Conservation (phyloP, 2,113 vertebrate species). For the Marcusenius ussheri region DNA sequence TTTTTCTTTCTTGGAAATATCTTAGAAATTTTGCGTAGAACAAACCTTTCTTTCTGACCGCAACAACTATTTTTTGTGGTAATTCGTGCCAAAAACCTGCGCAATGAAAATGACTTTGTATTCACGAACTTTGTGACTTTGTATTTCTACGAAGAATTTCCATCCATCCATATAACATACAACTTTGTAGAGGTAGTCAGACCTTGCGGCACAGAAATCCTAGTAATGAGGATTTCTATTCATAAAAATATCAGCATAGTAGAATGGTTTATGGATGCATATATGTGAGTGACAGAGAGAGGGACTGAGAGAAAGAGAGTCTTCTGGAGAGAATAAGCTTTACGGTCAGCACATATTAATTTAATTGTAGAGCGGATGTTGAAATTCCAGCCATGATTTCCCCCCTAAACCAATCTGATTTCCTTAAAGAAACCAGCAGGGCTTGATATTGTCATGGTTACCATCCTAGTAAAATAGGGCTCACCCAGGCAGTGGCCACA, state of each 20-base stretch:
- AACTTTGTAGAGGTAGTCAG: background rate
- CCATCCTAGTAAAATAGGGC: slow-evolving; percentile 68
- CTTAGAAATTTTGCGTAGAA: background rate
- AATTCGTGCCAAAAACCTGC: background rate
- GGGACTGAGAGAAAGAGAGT: slow-evolving; percentile 10
- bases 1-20: background rate
- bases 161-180: background rate
- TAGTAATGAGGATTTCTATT: background rate
- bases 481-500: slow-evolving; percentile 58
- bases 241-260: background rate
- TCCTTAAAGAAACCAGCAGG: slow-evolving; percentile 40
- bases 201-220: background rate
- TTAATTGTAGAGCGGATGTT: slow-evolving; percentile 57
- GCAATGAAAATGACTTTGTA: background rate
- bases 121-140: no score
- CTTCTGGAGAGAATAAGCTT: slow-evolving; percentile 21
- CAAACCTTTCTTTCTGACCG: background rate
- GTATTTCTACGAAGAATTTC: background rate
- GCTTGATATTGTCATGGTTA: slow-evolving; percentile 79
- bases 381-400: slow-evolving; percentile 40
- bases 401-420: slow-evolving; percentile 38
- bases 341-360: slow-evolving; percentile 55
- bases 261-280: slow-evolving; percentile 21
- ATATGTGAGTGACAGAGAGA: background rate
- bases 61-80: background rate